Evolutionary conservation across 2,797 vertebrate genomes (phyloP).

Genomic region (Periparus ater): DNA sequence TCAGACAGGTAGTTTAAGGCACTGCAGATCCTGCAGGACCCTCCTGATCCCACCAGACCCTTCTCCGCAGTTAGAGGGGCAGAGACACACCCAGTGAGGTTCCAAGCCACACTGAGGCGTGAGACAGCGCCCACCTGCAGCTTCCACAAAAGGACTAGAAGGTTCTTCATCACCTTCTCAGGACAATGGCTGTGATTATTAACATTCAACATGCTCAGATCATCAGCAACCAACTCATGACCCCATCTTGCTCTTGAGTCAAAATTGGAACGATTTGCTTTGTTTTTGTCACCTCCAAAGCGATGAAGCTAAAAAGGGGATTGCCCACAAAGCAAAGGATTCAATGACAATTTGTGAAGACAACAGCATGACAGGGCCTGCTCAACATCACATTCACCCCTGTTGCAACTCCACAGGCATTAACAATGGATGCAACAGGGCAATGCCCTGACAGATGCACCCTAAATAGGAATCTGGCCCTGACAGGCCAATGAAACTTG

Average conservation of each 20-base stretch:
- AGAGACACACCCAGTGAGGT: not conserved
- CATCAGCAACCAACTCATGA: not conserved
- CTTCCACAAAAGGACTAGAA: not conserved
- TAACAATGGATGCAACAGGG: not conserved
- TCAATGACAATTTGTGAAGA: not conserved
- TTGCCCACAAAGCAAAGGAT: not conserved
- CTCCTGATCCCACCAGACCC: not conserved
- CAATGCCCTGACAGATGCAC: not conserved
- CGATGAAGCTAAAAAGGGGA: not conserved
- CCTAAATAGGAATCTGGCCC: constrained; percentile 1
- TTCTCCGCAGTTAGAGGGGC: not conserved
- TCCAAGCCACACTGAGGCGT: not conserved
- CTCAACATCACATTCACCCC: not conserved
- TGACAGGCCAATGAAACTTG: not conserved
- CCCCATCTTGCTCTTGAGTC: not conserved
- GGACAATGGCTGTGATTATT: not conserved
- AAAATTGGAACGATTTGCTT: not conserved
- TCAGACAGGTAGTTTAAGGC: accelerated
- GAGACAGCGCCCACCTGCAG: not conserved
- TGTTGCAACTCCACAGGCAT: not conserved
- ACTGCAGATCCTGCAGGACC: not conserved
- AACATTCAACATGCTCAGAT: not conserved
- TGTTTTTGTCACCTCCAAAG: not conserved
- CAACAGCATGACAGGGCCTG: not conserved
- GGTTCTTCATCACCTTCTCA: not conserved